Conservation (phyloP, 1,140 invertebrate genomes). For the Lordiphosa stackelbergi region DNA sequence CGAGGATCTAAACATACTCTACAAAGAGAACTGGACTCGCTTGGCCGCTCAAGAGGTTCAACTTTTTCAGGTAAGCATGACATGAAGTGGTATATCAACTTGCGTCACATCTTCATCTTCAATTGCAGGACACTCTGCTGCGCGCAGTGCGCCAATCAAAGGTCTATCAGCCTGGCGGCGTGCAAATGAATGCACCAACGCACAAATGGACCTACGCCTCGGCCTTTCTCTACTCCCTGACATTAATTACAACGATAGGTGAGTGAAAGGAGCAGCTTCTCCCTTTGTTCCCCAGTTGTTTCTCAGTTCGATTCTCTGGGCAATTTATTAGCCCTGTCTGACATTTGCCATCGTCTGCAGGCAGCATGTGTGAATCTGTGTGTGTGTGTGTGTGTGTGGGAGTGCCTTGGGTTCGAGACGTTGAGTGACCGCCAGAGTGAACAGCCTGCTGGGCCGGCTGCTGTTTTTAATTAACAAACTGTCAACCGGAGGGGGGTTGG, state of each 20-base stretch:
- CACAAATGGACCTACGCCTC: slow-evolving; percentile 93
- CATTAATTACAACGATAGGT: slow-evolving; percentile 97
- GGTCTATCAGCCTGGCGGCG: slow-evolving; percentile 64
- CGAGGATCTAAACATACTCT: slow-evolving; percentile 94
- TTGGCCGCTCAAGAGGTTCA: slow-evolving; percentile 89
- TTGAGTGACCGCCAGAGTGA: slow-evolving; percentile 60
- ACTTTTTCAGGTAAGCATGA: slow-evolving; percentile 88
- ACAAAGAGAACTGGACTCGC: slow-evolving; percentile 96
- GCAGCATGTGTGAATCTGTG: slow-evolving; percentile 4
- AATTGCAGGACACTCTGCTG: slow-evolving; percentile 75
- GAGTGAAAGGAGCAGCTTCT: slow-evolving; percentile 76
- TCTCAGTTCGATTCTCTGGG: slow-evolving; percentile 36
- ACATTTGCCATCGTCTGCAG: slow-evolving; percentile 59
- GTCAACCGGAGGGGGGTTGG: slow-evolving; percentile 52
- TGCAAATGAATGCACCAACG: slow-evolving; percentile 78
- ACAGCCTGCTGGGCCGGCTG: slow-evolving; percentile 37
- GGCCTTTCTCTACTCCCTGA: slow-evolving; percentile 95
- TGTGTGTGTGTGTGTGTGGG: slow-evolving; percentile 19
- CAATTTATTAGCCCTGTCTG: slow-evolving; percentile 66
- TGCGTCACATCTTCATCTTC: background rate
- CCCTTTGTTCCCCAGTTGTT: background rate
- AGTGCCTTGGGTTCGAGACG: slow-evolving; percentile 38
- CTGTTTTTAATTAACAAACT: slow-evolving; percentile 75
- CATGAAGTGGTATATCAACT: too few relatives aligned
- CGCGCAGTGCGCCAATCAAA: slow-evolving; percentile 76